A percentile compares a stretch with the other conserved stretches of the same genome.
phyloP scores from a whole-genome alignment of 92 coral and sea anemone genomes.

The Zoanthus solanderi region DNA sequence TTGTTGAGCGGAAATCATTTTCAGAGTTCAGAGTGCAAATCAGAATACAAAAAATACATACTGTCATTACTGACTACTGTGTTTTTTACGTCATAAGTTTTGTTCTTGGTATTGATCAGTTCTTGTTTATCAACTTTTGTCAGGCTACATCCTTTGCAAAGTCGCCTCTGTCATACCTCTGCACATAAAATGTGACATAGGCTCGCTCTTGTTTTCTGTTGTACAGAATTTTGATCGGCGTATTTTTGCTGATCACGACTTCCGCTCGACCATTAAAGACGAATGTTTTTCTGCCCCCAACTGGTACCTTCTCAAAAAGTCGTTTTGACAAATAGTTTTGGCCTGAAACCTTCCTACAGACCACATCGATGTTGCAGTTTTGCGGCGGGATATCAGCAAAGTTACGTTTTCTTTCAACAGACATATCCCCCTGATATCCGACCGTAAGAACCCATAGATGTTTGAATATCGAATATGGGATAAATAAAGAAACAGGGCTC shows the following conservation, averaged over 20 bases:
- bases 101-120: background rate
- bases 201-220: constrained; percentile 30
- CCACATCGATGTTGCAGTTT: constrained; percentile 31
- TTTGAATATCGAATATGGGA: constrained; percentile 21
- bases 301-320: background rate
- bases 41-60: background rate
- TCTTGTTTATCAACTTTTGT: constrained; percentile 11
- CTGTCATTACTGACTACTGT: background rate
- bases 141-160: constrained; percentile 22
- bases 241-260: constrained; percentile 30
- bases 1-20: background rate
- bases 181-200: constrained; percentile 14
- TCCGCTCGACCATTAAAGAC: constrained; percentile 25
- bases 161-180: constrained; percentile 32
- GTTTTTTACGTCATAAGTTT: background rate
- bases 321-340: constrained; percentile 12
- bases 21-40: background rate
- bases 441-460: constrained; percentile 37
- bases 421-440: constrained; percentile 30
- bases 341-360: constrained; percentile 30
- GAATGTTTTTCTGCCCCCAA: background rate
- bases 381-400: constrained; percentile 13
- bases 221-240: constrained; percentile 19
- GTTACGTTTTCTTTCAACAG: constrained; percentile 5
- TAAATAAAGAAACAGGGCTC: constrained; percentile 25